Evolutionary conservation across 2,113 vertebrate genomes (phyloP), one percentile per base, ranked within the genome.

Genomic region (Crocuta crocuta): DNA sequence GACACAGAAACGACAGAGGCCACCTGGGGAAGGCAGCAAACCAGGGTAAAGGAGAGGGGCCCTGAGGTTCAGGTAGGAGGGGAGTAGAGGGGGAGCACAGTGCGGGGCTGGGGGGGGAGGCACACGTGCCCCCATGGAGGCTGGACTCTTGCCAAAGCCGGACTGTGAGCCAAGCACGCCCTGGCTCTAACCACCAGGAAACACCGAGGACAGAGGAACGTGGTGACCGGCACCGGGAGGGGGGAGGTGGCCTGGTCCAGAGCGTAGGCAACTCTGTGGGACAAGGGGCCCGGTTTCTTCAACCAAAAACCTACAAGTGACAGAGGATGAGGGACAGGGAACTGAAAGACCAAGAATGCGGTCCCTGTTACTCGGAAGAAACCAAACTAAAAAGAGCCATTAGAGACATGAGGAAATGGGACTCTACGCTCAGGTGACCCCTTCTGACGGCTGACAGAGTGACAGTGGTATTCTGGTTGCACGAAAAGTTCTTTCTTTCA

Each of bases 251-350:
- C 21, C 80, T 53, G 12, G 35, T 19, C 13, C 2, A 6, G 6
- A 17, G 15, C 58, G 10, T 8, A 0, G 26, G 2, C 26, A 39
- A 13, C 53, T 2, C 4, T 0, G 5, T 1, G 48, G 43, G 43
- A 24, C 6, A 15, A 31, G 68, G 7, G 19, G 10, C 58, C 61
- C 12, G n/a, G 73, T 33, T 73, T 81, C 78, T 71, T 87, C 45
- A n/a, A 55, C 12, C 66, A 43, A 35, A 24, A 82, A 15, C 2
- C 5, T 2, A 4, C 1, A 12, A 39, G 48, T 5, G 0, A 0
- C 3, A 23, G 33, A 33, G 5, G 0, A 0, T 1, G 99, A 98
- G 99, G 99, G 33, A 98, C 99, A 0, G 99, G 99, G 98, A 99
- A 99, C 5, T 3, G 1, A 1, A 35, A 26, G 79, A 23, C 1